A percentile compares a stretch with the other conserved stretches of the same genome.
phyloP scores from a whole-genome alignment of 2,888 invertebrate species.

The Cynaeus angustus region DNA sequence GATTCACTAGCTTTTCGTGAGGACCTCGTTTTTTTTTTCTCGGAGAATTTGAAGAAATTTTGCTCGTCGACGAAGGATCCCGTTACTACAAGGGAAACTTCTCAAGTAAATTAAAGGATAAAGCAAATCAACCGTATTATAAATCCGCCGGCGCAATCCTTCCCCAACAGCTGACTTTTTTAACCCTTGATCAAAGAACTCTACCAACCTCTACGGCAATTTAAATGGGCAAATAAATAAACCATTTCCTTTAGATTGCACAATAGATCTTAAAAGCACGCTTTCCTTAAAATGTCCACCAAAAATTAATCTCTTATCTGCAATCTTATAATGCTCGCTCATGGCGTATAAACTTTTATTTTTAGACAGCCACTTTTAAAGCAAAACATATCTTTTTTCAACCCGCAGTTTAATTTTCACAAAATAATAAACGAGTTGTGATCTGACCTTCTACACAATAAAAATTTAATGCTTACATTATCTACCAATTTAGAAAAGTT shows the following conservation, averaged over 20 bases:
- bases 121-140: slow-evolving; percentile 40
- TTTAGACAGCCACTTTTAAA: too few relatives aligned
- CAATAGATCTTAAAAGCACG: neutral
- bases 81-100: slow-evolving; percentile 38
- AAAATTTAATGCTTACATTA: too few relatives aligned
- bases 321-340: too few relatives aligned
- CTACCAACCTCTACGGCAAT: neutral
- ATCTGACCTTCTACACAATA: too few relatives aligned
- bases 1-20: slow-evolving; percentile 40
- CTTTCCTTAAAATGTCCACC: too few relatives aligned
- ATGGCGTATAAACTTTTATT: too few relatives aligned
- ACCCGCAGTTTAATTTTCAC: too few relatives aligned
- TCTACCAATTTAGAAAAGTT: too few relatives aligned
- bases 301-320: too few relatives aligned
- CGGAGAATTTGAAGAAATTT: slow-evolving; percentile 27
- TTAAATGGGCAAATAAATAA: neutral
- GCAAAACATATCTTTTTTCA: too few relatives aligned
- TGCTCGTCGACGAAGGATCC: slow-evolving; percentile 32
- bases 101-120: slow-evolving; percentile 39
- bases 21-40: slow-evolving; percentile 41
- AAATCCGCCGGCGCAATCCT: slow-evolving; percentile 31
- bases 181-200: neutral
- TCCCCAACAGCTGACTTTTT: slow-evolving; percentile 27
- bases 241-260: neutral
- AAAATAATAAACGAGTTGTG: too few relatives aligned